Evolutionary conservation across 1,140 invertebrate species (phyloP).

Genomic region (Dryas iulia): DNA sequence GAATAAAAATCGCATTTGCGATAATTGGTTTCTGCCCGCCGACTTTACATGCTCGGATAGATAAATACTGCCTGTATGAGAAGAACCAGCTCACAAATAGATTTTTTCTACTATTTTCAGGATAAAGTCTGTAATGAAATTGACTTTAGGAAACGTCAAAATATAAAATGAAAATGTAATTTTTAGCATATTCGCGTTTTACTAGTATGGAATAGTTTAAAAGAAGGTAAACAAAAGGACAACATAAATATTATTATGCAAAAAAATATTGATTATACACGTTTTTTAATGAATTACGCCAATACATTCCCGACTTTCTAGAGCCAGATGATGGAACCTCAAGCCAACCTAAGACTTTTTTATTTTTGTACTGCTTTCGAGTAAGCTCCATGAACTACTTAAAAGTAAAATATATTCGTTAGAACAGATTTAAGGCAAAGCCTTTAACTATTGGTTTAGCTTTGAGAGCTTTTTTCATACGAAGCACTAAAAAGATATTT

Average conservation of each 20-base stretch:
- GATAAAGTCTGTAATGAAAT: not conserved
- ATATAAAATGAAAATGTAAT: not conserved
- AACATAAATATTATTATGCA: no score
- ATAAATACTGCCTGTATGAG: slow-evolving; percentile 1
- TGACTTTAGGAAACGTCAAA: not conserved
- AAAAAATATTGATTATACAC: no score
- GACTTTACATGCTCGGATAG: slow-evolving; percentile 32
- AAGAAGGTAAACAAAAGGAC: no score
- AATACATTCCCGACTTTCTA: not conserved
- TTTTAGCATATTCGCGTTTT: not conserved
- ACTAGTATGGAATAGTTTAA: no score
- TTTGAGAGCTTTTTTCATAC: not conserved
- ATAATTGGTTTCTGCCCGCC: slow-evolving; percentile 61
- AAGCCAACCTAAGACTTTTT: not conserved
- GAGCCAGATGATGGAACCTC: not conserved
- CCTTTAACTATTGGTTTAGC: not conserved
- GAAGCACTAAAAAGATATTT: not conserved
- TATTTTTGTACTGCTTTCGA: not conserved
- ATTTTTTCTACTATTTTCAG: not conserved
- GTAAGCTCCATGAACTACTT: not conserved
- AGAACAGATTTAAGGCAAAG: not conserved
- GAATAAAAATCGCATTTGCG: slow-evolving; percentile 66
- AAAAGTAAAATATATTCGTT: slow-evolving; percentile 1
- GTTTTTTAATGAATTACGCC: no score
- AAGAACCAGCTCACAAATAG: not conserved